A percentile compares a stretch with the other conserved stretches of the same genome.
phyloP scores from a whole-genome alignment of 2,888 invertebrate species.

The Drosophila neoperkinsi region DNA sequence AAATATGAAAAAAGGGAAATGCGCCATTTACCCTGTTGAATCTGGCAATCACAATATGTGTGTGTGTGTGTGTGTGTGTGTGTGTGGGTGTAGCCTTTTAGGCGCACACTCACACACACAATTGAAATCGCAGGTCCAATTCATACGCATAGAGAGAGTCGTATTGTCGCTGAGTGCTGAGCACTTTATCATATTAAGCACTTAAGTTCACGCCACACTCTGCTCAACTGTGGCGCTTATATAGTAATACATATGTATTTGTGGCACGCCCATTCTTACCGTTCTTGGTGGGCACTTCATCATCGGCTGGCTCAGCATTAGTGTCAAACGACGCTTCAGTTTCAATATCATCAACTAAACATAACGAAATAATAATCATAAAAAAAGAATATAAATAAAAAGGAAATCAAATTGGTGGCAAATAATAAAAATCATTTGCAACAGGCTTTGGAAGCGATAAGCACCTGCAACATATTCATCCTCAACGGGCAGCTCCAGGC shows the following conservation, averaged over 20 bases:
- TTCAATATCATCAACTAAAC: conserved; percentile 72
- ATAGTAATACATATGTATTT: conserved; percentile 38
- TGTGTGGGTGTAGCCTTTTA: conserved; percentile 31
- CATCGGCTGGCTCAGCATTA: conserved; percentile 62
- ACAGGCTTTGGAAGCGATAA: conserved; percentile 34
- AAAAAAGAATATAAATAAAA: conserved; percentile 51
- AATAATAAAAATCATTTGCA: neutral
- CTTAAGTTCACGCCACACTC: conserved; percentile 73
- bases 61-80: conserved; percentile 5
- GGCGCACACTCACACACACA: conserved; percentile 22
- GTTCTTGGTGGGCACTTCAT: conserved; percentile 71
- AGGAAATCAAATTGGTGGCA: conserved; percentile 10
- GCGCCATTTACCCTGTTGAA: conserved; percentile 70
- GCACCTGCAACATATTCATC: conserved; percentile 73
- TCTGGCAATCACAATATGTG: conserved; percentile 7
- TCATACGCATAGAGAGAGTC: conserved; percentile 17
- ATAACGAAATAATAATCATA: conserved; percentile 37
- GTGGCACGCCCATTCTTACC: conserved; percentile 79
- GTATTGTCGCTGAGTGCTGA: conserved; percentile 58
- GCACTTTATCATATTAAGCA: conserved; percentile 82
- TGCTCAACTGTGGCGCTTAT: conserved; percentile 10
- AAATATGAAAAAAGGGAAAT: conserved; percentile 81
- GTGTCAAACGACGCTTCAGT: conserved; percentile 64
- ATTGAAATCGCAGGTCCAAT: conserved; percentile 6
- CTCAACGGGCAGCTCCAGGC: conserved; percentile 62